phyloP scores from a whole-genome alignment of 1,140 invertebrate species.

The Caenorhabditis briggsae region DNA sequence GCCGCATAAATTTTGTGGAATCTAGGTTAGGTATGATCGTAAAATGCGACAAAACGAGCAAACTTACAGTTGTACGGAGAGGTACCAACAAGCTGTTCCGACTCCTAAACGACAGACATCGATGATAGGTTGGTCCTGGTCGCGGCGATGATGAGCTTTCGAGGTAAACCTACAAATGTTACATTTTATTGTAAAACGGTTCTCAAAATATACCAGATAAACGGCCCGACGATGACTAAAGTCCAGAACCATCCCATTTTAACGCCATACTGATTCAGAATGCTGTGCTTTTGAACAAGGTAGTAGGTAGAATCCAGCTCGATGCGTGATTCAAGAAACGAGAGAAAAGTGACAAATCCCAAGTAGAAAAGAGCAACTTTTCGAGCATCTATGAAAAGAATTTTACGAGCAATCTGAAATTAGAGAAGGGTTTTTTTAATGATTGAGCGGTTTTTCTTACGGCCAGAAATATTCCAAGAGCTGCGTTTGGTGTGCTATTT shows the following conservation, averaged over 20 bases:
- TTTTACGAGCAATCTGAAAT: slow-evolving; percentile 31
- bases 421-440: neutral
- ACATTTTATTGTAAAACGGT: slow-evolving; percentile 58
- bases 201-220: slow-evolving; percentile 70
- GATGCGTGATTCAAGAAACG: slow-evolving; percentile 21
- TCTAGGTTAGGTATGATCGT: neutral
- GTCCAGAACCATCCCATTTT: slow-evolving; percentile 78
- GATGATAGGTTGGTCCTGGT: slow-evolving; percentile 31
- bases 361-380: slow-evolving; percentile 30
- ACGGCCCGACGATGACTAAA: slow-evolving; percentile 66
- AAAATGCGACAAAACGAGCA: neutral
- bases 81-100: slow-evolving; percentile 35
- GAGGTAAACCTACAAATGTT: slow-evolving; percentile 82
- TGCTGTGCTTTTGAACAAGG: slow-evolving; percentile 73
- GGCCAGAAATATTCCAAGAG: neutral
- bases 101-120: slow-evolving; percentile 40
- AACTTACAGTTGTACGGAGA: slow-evolving; percentile 12
- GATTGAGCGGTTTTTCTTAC: neutral
- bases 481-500: slow-evolving; percentile 9
- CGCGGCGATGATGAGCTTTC: slow-evolving; percentile 83
- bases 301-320: slow-evolving; percentile 45
- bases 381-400: slow-evolving; percentile 40
- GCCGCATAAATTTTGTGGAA: slow-evolving; percentile 51
- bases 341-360: slow-evolving; percentile 4
- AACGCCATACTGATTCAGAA: slow-evolving; percentile 74